Base-by-base conservation (phyloP, 1,140 invertebrate species). In the Lordiphosa clarofinis region DNA sequence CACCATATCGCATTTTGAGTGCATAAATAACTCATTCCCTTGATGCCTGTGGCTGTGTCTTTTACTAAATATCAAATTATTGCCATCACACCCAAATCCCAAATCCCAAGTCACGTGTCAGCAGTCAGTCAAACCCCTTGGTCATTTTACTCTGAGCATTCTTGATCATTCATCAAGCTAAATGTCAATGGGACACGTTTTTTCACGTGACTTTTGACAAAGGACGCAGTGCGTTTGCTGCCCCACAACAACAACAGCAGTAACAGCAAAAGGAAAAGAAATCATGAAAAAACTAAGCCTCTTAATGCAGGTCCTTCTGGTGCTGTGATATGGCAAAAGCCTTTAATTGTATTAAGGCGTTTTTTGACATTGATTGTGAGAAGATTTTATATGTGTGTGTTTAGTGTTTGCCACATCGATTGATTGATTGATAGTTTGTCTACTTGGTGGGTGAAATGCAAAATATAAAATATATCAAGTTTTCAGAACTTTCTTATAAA, bases 141-240 rank as follows among this genome's bases (percentile, higher is more conserved):
- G 62, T 44, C 44, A 55, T 42, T 13, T 46, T 24, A 24, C 21
- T 38, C 35, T 44, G 62, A 39, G 42, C 43, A 43, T 40, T 52
- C 60, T 50, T 48, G 72, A 78, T 82, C 78, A 82, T 82, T 82
- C 78, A 82, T 82, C 78, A 82, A 84, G 78, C 79, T 82, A 46
- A 82, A 76, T 70, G 78, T 82, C 78, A 82, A 73, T 84, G 64
- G 78, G 64, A 84, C 78, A 84, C 73, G 73, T 82, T 81, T 81
- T 81, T 81, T 81, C 76, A 82, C 76, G 76, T 72, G 76, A 76
- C 67, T 76, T 76, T 65, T 73, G 76, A 82, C 72, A 81, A 62
- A 81, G 57, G 52, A 57, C 67, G 57, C 39, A 57, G 35, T 62
- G 24, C 46, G 39, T 60, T 65, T 68, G 50, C 37, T 56, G 31